Base-by-base conservation (phyloP, 2,797 vertebrate species). In the Chloroceryle amazona region DNA sequence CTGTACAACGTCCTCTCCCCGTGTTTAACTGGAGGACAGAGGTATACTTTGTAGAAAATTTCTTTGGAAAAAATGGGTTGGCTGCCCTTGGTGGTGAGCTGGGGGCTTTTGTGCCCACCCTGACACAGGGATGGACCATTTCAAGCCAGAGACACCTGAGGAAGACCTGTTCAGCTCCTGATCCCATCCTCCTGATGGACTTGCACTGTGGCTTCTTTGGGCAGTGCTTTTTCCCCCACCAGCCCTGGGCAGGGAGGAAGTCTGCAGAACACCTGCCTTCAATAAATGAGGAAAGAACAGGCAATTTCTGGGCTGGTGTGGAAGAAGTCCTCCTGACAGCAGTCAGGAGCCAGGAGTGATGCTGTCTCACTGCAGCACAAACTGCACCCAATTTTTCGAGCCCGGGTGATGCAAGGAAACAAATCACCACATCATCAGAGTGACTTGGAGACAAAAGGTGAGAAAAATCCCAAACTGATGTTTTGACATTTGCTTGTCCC, bases 201-300 rank as follows among this genome's bases (percentile, higher is more conserved):
- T n/a, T 28, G 16, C 37, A 6, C n/a, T 1, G 3, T n/a, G 17
- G 4, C 3, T 65, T 11, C 20, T 7, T 60, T 0, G 0, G 51
- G 35, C 17, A n/a, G 3, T 4, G 47, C 25, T 49, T 42, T 57
- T 17, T 4, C 55, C 42, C 42, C 14, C 55, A 25, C 23, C 49
- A 2, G 15, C 15, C 26, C 26, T 51, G 2, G 31, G 63, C 82
- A 58, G 29, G 42, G 16, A 42, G 26, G 66, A 51, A 17, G 10
- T n/a, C 2, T 7, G 17, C 16, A 21, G 62, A 86, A 54, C 42
- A 58, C 10, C 23, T 74, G 23, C 55, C 42, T 73, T 13, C 54
- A 41, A 5, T 4, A 35, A 29, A 1, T 0, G n/a, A 60, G 47
- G 10, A 9, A 14, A 28, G 17, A 51, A 49, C 61, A 25, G 62